These are phyloP conservation scores for Netelia melanura DNA, from an alignment of 2,888 invertebrate genomes.

Conservation along the genomic window DNA sequence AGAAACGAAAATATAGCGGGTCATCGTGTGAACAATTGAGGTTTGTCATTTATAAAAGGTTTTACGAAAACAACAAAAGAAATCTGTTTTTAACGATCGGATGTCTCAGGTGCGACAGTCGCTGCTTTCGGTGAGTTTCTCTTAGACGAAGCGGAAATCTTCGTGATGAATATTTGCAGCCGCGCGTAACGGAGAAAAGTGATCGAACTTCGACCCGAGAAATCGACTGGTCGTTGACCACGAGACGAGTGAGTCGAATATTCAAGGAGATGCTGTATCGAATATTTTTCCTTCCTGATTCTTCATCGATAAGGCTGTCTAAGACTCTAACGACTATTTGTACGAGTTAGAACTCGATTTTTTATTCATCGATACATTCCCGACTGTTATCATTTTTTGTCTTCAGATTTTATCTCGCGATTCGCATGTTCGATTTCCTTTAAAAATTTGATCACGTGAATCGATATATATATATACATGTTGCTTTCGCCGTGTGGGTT, in stretches of 20 bases:
- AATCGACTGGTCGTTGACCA: conserved; percentile 8
- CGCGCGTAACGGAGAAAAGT: neutral
- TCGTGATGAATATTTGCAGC: neutral
- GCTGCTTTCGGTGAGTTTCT: conserved; percentile 48
- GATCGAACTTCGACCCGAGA: neutral
- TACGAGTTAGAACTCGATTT: neutral
- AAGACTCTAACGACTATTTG: neutral
- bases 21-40: conserved; percentile 9
- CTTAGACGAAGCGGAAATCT: neutral
- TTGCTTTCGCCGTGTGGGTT: neutral
- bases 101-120: neutral
- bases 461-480: neutral
- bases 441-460: neutral
- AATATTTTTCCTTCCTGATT: neutral
- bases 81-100: conserved; percentile 8
- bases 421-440: neutral
- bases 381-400: neutral
- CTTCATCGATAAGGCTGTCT: neutral
- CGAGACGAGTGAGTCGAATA: conserved; percentile 1
- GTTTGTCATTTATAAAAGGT: neutral
- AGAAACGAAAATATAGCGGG: neutral
- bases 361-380: neutral
- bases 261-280: neutral
- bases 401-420: neutral
- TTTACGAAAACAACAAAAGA: neutral